Base-by-base conservation (phyloP, 2,888 invertebrate genomes). In the Ypsolopha scabrella region DNA sequence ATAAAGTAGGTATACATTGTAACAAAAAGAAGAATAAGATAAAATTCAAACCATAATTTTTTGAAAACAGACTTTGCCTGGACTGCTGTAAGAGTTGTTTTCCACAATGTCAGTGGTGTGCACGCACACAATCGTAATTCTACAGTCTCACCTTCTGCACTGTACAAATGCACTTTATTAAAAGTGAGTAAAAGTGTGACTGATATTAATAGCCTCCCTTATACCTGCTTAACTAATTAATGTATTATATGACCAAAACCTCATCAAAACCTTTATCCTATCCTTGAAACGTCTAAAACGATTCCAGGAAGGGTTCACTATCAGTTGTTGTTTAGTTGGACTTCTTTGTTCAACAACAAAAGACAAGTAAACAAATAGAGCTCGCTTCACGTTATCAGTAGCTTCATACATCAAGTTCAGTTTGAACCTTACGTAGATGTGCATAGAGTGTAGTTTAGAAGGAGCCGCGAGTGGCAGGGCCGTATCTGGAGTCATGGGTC, bases 301-400 rank as follows among this genome's bases (percentile, higher is more conserved):
- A 14, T 8, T 6, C 9, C 13, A 43, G 43, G 43, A 43, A 43
- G 43, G 14, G 14, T 43, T 43, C 11, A 13, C 24, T 43, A 43
- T 43, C 43, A 24, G 43, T 14, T 43, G 24, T 14, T 13, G 24
- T 43, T 43, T 43, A 14, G 24, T 43, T 43, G 6, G 24, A 6
- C 7, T 45, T 34, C 46, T 33, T 46, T 46, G 46, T 46, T 34
- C 10, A 46, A 46, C 34, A 46, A 46, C 46, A 46, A 46, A 35
- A 35, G 46, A 46, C 35, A 34, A 24, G 46, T 46, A 46, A 46
- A 33, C 33, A 46, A 46, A 46, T 24, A 43, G 43, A 24, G 43
- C 43, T 43, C 14, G 43, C 43, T 14, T 41, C 6, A 24, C 24
- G 43, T 43, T 43, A 43, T 43, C 43, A 24, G 24, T 24, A 24